Conservation (phyloP, 1,140 invertebrate genomes). For the Drosophila tristis region DNA sequence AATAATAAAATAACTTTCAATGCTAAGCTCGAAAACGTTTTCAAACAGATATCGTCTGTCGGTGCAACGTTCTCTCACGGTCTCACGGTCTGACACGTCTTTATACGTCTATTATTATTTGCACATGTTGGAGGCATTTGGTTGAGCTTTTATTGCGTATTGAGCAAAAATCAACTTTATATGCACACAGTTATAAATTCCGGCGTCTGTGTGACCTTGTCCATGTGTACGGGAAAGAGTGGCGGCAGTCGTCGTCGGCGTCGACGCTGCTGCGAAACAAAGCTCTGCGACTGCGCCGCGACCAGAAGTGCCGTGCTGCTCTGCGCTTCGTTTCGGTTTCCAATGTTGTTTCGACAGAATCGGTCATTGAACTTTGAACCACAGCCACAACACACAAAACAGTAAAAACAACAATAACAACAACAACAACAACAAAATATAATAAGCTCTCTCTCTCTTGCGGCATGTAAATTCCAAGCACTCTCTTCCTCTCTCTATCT, state of each 20-base stretch:
- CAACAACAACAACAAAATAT: slow-evolving; percentile 23
- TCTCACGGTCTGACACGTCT: slow-evolving; percentile 19
- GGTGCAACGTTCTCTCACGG: background rate
- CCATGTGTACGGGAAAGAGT: slow-evolving; percentile 9
- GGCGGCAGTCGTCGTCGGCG: too few species aligned
- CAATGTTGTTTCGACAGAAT: slow-evolving; percentile 62
- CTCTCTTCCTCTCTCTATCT: slow-evolving; percentile 10
- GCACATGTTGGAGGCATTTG: slow-evolving; percentile 28
- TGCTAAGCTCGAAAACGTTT: too few species aligned
- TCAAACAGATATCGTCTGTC: too few species aligned
- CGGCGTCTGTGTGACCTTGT: slow-evolving; percentile 22
- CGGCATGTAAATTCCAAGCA: slow-evolving; percentile 55
- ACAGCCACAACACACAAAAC: slow-evolving; percentile 46
- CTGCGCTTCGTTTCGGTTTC: slow-evolving; percentile 44
- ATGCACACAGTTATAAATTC: slow-evolving; percentile 10
- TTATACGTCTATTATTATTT: slow-evolving; percentile 35
- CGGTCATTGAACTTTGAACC: slow-evolving; percentile 82
- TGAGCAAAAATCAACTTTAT: slow-evolving; percentile 48
- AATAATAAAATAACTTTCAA: too few species aligned
- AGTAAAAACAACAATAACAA: slow-evolving; percentile 16
- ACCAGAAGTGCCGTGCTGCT: too few species aligned
- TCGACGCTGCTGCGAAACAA: slow-evolving; percentile 1
- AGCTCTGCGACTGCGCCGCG: slow-evolving; percentile 35
- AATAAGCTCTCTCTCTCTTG: slow-evolving; percentile 38
- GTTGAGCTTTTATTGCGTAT: slow-evolving; percentile 29